Percentiles rank a stretch among this genome's conserved stretches.
These are phyloP conservation scores for Cylloceria caligata DNA, from an alignment of 2,888 invertebrate species.

Conservation along the genomic window DNA sequence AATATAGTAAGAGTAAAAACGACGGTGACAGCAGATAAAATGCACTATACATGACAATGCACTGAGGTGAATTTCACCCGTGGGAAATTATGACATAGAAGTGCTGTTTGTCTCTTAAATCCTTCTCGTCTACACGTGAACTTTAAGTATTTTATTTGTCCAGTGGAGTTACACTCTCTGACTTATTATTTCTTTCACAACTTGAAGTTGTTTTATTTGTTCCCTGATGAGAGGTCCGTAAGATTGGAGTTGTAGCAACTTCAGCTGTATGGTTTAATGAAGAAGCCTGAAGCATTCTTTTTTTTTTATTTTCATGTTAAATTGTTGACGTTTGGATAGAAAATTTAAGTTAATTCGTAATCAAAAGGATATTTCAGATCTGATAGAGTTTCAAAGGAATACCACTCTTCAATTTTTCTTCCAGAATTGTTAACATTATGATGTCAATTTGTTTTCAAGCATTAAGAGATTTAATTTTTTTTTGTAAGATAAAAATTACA, in stretches of 20 bases:
- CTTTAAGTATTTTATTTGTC: constrained; percentile 27
- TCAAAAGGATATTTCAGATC: no score
- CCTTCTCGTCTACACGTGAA: constrained; percentile 7
- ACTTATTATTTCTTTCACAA: constrained; percentile 1
- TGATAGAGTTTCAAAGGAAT: no score
- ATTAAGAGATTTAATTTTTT: no score
- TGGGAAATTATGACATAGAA: constrained; percentile 58
- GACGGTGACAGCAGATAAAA: constrained; percentile 20
- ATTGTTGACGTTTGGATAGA: no score
- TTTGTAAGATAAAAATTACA: no score
- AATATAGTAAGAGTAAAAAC: background rate
- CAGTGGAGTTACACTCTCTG: background rate
- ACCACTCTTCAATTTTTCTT: no score
- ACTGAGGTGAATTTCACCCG: constrained; percentile 42
- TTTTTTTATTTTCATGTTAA: background rate
- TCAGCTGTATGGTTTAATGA: background rate
- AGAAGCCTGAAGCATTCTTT: background rate
- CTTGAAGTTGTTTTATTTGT: background rate
- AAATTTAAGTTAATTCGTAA: no score
- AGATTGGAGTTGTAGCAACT: background rate
- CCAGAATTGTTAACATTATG: no score
- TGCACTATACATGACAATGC: constrained; percentile 47
- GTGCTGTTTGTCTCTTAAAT: constrained; percentile 25
- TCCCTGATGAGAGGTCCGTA: background rate
- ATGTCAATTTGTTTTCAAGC: no score